A percentile compares a stretch with the other conserved stretches of the same genome.
phyloP scores from a whole-genome alignment of 1,140 invertebrate genomes.

The Aphis craccivora region DNA sequence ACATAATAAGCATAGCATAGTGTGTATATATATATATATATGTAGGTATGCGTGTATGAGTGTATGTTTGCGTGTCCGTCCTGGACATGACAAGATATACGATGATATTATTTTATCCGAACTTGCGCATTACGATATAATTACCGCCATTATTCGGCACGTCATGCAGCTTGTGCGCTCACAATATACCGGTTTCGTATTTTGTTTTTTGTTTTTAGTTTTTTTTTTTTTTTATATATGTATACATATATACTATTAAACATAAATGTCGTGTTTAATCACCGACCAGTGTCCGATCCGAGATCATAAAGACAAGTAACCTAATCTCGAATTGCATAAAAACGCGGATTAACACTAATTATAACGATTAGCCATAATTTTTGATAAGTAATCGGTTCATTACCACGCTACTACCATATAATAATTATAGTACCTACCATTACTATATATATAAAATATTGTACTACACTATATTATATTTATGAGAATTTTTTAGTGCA shows the following conservation, averaged over 20 bases:
- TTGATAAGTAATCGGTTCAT: not conserved
- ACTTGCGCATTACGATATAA: slow-evolving; percentile 26
- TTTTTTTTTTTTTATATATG: not conserved
- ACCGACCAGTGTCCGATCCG: not conserved
- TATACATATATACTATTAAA: no score
- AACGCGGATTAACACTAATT: not conserved
- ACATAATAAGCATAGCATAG: not conserved
- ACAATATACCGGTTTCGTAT: not conserved
- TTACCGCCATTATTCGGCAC: not conserved
- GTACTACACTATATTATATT: not conserved
- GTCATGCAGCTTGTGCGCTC: not conserved
- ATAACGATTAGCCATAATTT: not conserved
- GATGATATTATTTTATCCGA: not conserved
- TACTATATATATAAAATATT: not conserved
- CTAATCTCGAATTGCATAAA: not conserved
- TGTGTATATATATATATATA: no score
- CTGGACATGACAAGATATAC: not conserved
- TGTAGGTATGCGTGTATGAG: no score
- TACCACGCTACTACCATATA: not conserved
- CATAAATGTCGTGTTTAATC: not conserved
- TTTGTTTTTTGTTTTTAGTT: not conserved
- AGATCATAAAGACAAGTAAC: not conserved
- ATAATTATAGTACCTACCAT: not conserved
- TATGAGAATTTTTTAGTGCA: not conserved
- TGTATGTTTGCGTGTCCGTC: not conserved